Evolutionary conservation across 2,797 vertebrate genomes (phyloP).

Genomic region (Notolabrus celidotus): DNA sequence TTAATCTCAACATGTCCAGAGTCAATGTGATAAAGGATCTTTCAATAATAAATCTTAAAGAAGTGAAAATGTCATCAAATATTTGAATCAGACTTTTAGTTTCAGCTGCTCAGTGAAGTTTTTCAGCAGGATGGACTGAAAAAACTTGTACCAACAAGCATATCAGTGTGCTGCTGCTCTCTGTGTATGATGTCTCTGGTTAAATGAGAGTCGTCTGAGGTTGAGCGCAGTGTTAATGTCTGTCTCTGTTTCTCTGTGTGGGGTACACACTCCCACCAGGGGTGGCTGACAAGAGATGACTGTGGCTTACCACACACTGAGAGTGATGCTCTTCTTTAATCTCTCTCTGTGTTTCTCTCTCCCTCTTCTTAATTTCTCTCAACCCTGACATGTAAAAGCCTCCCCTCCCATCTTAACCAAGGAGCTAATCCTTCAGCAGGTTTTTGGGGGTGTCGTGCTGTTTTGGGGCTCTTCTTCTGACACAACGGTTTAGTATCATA

Average conservation of each 20-base stretch:
- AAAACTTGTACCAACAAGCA: slow-evolving; percentile 10
- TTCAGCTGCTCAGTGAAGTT: not conserved
- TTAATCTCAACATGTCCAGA: no score
- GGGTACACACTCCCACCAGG: slow-evolving; percentile 71
- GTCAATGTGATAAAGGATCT: no score
- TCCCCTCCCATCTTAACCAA: slow-evolving; percentile 74
- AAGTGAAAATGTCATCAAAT: no score
- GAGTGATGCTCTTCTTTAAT: slow-evolving; percentile 83
- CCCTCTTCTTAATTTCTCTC: slow-evolving; percentile 79
- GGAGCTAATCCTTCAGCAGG: slow-evolving; percentile 74
- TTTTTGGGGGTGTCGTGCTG: slow-evolving; percentile 72
- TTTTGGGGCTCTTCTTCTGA: slow-evolving; percentile 76
- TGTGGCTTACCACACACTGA: slow-evolving; percentile 81
- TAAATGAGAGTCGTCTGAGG: slow-evolving; percentile 64
- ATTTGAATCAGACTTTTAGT: not conserved
- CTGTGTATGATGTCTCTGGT: slow-evolving; percentile 20
- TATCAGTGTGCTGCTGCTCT: slow-evolving; percentile 45
- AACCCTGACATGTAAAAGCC: slow-evolving; percentile 80
- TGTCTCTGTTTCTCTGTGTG: slow-evolving; percentile 78
- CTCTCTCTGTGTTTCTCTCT: slow-evolving; percentile 66
- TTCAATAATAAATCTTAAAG: no score
- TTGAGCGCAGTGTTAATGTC: slow-evolving; percentile 72
- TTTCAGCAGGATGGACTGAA: slow-evolving; percentile 24
- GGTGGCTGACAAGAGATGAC: slow-evolving; percentile 79
- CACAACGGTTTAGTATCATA: slow-evolving; percentile 78